Base-by-base conservation (phyloP, 2,797 vertebrate species). In the Girardinus metallicus region DNA sequence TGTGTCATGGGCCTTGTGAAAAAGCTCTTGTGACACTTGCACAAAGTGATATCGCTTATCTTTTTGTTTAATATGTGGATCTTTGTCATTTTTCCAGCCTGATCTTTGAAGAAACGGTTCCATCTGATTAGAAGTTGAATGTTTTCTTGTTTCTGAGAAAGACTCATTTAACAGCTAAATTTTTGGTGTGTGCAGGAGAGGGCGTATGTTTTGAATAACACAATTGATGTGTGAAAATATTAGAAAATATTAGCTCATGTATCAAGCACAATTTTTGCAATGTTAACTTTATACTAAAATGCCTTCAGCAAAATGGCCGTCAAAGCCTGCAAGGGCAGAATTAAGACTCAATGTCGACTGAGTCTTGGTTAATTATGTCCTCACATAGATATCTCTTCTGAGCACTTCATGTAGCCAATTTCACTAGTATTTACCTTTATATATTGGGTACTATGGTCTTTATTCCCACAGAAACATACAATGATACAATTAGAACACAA, bases 351-450 rank as follows among this genome's bases (percentile, higher is more conserved):
- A 80, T 79, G 81, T 91, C 81, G 79, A 85, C 79, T 64, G 34
- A 46, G 74, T 90, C 84, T 92, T 93, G 78, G 90, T 92, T 94
- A 91, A 93, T 91, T 85, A 92, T 83, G 88, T 92, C 90, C 88
- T 87, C 81, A 64, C 85, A 79, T 66, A 43, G 75, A 86, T 90
- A 85, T 84, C 79, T 87, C 85, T 92, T 87, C 82, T 88, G 80
- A 91, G 87, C 86, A 92, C 92, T 90, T 94, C 91, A 88, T 83
- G 87, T 85, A 73, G 9, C 26, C 41, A 71, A 13, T n/a, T 70
- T 29, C 26, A 80, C 79, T 77, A 66, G 34, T 84, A 64, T 74
- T 80, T 91, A 89, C 77, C 90, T 89, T 85, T 83, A 87, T 89
- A 92, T 62, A 75, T 84, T 77, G 81, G 55, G 3, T 78, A 90